Base-by-base conservation (phyloP, 2,113 vertebrate species). In the Notarius quadriscutis region DNA sequence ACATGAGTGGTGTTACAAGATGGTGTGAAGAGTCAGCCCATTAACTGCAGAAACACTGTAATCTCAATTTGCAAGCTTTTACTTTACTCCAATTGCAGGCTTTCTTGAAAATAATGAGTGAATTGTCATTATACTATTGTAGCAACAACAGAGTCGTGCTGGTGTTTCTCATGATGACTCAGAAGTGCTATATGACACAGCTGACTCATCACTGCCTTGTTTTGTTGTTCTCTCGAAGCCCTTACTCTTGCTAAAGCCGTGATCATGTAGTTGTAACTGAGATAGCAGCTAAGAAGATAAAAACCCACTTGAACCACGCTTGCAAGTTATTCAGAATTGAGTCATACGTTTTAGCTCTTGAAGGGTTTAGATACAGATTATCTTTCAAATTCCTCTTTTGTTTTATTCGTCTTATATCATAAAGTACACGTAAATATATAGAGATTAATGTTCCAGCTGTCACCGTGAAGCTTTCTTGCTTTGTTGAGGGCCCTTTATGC, bases 41-140 rank as follows among this genome's bases (percentile, higher is more conserved):
- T 88, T 86, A 88, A 77, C 89, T 82, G 78, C 51, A 83, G 81
- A 84, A 88, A 65, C 18, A 77, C 88, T 82, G 86, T 79, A 89
- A 90, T 90, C 48, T 41, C 84, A 75, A 27, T 79, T 90, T 83
- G 25, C 53, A 62, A 74, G 72, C 81, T 86, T 90, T 88, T 75
- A 67, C 69, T 58, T 78, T 74, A 87, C 48, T 22, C 55, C 50
- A 1, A 7, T 69, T 60, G 82, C 51, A 53, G 50, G 27, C 41
- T 18, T 69, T n/a, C 69, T 63, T 53, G 20, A 82, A 83, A 84
- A 83, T 60, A 81, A 72, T 51, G 58, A 53, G 74, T 72, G 9
- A n/a, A 84, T 88, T 86, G 71, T 86, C 86, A 51, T 88, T 85
- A 84, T 30, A 55, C 65, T 74, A 88, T 88, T 88, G 79, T 71